phyloP scores from a whole-genome alignment of 2,113 vertebrate species.

The Cynoglossus semilaevis region DNA sequence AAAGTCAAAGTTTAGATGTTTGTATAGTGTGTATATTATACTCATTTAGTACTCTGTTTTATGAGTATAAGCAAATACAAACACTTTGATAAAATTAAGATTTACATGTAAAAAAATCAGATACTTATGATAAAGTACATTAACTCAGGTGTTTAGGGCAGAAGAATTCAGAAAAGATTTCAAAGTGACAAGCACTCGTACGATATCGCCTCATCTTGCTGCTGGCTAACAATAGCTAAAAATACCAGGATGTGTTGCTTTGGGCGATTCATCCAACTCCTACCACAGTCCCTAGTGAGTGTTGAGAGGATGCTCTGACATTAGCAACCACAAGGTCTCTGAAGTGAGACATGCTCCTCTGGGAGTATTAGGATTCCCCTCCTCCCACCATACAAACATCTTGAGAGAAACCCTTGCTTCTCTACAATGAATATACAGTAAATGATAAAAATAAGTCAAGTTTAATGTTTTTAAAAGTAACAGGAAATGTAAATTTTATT shows the following conservation, averaged over 20 bases:
- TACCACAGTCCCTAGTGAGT: constrained; percentile 22
- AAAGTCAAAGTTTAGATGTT: constrained; percentile 19
- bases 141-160: constrained; percentile 2
- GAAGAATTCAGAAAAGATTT: constrained; percentile 20
- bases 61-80: constrained; percentile 11
- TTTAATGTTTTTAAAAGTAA: constrained; percentile 9
- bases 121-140: no score
- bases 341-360: constrained; percentile 15
- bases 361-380: constrained; percentile 9
- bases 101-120: no score
- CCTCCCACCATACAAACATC: not conserved
- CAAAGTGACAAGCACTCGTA: constrained; percentile 40
- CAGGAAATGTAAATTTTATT: not conserved
- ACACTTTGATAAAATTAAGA: no score
- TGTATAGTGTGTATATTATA: not conserved
- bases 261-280: constrained; percentile 41
- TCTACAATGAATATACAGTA: not conserved
- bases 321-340: constrained; percentile 28
- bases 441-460: not conserved
- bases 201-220: constrained; percentile 52
- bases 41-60: constrained; percentile 18
- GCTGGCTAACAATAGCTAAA: constrained; percentile 49
- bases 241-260: constrained; percentile 47
- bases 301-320: constrained; percentile 35
- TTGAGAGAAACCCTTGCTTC: not conserved